Evolutionary conservation across 2,888 invertebrate species (phyloP).

Genomic region (Lysandra bellargus): DNA sequence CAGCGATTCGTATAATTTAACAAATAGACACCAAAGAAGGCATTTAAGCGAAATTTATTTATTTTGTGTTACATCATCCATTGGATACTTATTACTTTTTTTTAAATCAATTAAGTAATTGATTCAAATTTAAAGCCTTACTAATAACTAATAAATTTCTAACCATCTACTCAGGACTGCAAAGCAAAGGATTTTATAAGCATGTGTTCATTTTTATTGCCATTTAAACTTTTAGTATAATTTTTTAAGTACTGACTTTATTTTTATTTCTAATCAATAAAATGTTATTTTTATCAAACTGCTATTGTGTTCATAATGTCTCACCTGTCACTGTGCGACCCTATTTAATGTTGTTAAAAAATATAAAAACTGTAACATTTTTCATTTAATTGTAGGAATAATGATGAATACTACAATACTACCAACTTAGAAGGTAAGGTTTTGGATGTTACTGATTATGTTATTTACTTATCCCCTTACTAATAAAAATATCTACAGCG

Average conservation of each 20-base stretch:
- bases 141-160: no score
- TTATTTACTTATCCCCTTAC: not conserved
- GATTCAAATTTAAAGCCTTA: no score
- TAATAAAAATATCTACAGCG: not conserved
- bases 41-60: not conserved
- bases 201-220: not conserved
- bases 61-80: not conserved
- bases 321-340: not conserved
- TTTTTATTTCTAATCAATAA: not conserved
- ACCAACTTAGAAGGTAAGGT: constrained; percentile 24
- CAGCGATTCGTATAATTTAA: not conserved
- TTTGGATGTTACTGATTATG: not conserved
- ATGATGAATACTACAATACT: constrained; percentile 41
- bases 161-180: no score
- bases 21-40: not conserved
- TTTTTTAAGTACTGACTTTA: not conserved
- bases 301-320: not conserved
- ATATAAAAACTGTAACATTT: not conserved
- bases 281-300: not conserved
- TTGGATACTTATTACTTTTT: no score
- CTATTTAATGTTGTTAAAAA: not conserved
- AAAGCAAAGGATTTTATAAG: not conserved
- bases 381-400: constrained; percentile 36
- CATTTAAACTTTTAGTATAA: not conserved
- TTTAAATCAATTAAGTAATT: no score